phyloP scores from a whole-genome alignment of 30 jellyfish, hydroid and myxozoan species.

The Hydractinia echinata region DNA sequence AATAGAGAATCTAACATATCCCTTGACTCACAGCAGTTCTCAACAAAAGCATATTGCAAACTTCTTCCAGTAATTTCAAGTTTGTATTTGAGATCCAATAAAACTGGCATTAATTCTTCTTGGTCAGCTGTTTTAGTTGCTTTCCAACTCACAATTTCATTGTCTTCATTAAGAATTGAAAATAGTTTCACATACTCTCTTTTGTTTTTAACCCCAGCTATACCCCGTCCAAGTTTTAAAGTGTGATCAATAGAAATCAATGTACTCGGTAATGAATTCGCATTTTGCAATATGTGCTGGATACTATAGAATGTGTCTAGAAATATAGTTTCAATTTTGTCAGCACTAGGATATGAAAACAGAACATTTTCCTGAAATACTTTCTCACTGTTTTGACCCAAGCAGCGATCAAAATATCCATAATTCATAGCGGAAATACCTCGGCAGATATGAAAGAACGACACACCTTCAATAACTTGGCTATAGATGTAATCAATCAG shows the following conservation, averaged over 20 bases:
- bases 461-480: not conserved
- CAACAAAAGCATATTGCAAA: not conserved
- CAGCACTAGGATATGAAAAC: conserved; percentile 20
- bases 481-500: conserved; percentile 1
- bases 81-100: conserved; percentile 4
- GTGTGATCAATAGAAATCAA: not conserved
- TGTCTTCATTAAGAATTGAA: not conserved
- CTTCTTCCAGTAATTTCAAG: not conserved
- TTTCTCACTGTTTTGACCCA: not conserved
- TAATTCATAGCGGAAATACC: conserved; percentile 7
- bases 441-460: not conserved
- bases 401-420: conserved; percentile 1
- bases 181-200: not conserved
- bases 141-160: conserved; percentile 10
- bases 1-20: conserved; percentile 1
- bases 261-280: conserved; percentile 1
- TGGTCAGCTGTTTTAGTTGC: conserved; percentile 2
- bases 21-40: not conserved
- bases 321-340: not conserved
- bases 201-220: not conserved
- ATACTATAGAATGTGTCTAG: conserved; percentile 5
- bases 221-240: not conserved
- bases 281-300: not conserved
- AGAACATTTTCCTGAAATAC: conserved; percentile 6
- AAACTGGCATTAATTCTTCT: conserved; percentile 10